Conservation (phyloP, 1,140 invertebrate genomes). For the Platyscapa corneri region DNA sequence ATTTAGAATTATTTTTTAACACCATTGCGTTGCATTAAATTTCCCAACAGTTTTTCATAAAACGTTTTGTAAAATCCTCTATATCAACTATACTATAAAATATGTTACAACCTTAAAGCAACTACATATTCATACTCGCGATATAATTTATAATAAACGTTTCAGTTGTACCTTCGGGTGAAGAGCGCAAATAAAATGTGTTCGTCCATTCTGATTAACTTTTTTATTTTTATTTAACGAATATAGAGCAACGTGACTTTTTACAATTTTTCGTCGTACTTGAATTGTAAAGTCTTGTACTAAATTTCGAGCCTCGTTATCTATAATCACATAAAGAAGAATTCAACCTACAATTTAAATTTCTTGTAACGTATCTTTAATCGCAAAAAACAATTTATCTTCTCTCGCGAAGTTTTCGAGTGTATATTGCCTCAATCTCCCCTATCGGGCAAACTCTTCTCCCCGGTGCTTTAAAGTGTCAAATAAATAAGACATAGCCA, state of each 20-base stretch:
- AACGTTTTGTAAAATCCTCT: no score
- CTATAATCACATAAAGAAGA: conserved; percentile 13
- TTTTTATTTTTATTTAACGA: neutral
- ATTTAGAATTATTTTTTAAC: no score
- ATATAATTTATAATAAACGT: neutral
- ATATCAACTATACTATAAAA: no score
- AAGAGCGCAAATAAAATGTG: neutral
- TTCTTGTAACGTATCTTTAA: conserved; percentile 24
- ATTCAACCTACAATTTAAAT: conserved; percentile 25
- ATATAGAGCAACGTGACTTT: neutral
- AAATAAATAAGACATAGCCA: conserved; percentile 3
- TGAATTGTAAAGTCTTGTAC: neutral
- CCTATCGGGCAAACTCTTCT: neutral
- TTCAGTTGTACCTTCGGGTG: neutral
- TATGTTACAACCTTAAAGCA: neutral
- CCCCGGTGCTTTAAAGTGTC: neutral
- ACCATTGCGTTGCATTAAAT: no score
- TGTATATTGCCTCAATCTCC: neutral
- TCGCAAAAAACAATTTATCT: conserved; percentile 24
- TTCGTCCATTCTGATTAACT: neutral
- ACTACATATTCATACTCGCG: no score
- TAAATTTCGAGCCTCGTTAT: neutral
- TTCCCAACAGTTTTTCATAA: no score
- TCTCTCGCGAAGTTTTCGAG: neutral
- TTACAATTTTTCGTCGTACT: neutral